Evolutionary conservation across 2,113 vertebrate species (phyloP), one percentile per base, ranked within the genome.

Genomic region (Amphiprion percula): DNA sequence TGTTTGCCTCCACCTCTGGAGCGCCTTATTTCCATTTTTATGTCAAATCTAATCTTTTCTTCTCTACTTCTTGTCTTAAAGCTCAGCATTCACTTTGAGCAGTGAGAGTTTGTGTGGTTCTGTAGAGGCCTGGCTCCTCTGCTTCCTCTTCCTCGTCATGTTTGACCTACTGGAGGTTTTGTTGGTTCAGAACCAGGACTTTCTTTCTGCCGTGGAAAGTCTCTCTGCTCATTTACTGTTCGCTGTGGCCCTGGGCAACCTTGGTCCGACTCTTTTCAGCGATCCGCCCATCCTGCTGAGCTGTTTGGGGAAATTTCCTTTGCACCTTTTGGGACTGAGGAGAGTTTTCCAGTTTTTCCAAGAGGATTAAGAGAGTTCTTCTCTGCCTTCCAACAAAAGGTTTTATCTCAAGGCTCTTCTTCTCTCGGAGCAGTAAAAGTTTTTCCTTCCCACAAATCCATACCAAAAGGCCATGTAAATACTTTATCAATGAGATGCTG

Each of bases 261-360:
- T 80, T 61, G 68, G 74, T 81, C 47, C 70, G 30, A 17, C 63
- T 70, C 52, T 60, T 61, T 61, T 69, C 11, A 67, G 0, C 69
- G 65, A 54, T 64, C 74, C 52, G 10, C 37, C 23, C 47, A n/a
- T 26, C 66, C 65, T 73, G 55, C 55, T 19, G 26, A 69, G 71
- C 44, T 77, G 46, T 61, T 41, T 77, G 54, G 72, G 33, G 71
- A 80, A 30, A 54, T 12, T 71, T 54, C 37, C 50, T 28, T 6
- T 2, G 9, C 44, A 71, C 50, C 41, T 62, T 74, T 4, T 56
- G 39, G 60, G 10, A 76, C 44, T 65, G 54, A 9, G 14, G 30
- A 59, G 3, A 83, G 55, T 79, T 83, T 79, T 64, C 30, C 23
- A 49, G 56, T 59, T n/a, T 77, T 77, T 85, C 62, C 66, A 69